Conservation (phyloP, 2,113 vertebrate species). For the Siniperca chuatsi region DNA sequence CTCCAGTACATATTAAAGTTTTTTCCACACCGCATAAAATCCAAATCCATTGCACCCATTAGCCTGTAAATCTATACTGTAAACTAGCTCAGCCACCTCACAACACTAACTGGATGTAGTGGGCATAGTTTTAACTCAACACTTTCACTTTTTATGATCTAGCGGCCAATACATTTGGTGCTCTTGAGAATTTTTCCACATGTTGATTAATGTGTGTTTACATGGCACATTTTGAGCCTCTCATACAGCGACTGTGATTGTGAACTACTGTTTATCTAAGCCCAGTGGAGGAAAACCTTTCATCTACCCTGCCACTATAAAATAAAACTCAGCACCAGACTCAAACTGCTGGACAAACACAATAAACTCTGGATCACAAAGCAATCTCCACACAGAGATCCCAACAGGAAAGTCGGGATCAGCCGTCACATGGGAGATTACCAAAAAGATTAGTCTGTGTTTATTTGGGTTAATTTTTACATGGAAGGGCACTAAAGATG, state of each 20-base stretch:
- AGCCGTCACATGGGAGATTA: slow-evolving; percentile 51
- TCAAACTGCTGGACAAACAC: slow-evolving; percentile 73
- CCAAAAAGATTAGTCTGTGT: slow-evolving; percentile 57
- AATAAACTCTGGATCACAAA: slow-evolving; percentile 68
- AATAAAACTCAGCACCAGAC: slow-evolving; percentile 67
- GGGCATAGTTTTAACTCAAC: slow-evolving; percentile 38
- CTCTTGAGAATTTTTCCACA: slow-evolving; percentile 43
- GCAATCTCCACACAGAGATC: slow-evolving; percentile 44
- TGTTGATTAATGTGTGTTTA: slow-evolving; percentile 72
- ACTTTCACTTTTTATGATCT: slow-evolving; percentile 40
- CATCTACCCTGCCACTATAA: slow-evolving; percentile 70
- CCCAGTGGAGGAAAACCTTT: slow-evolving; percentile 77
- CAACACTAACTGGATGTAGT: neutral
- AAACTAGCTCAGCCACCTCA: neutral
- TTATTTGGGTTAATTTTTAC: slow-evolving; percentile 71
- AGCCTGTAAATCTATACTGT: slow-evolving; percentile 11
- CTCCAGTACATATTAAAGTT: neutral
- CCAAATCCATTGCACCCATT: neutral
- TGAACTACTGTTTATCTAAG: slow-evolving; percentile 76
- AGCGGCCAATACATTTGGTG: neutral
- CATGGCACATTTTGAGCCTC: slow-evolving; percentile 40
- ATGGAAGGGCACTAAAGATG: slow-evolving; percentile 20
- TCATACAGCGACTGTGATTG: slow-evolving; percentile 52
- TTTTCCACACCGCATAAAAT: neutral
- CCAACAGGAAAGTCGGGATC: slow-evolving; percentile 42